A percentile compares a stretch with the other conserved stretches of the same genome.
phyloP scores from a whole-genome alignment of 2,888 invertebrate species.

The Diachrysia chrysitis region DNA sequence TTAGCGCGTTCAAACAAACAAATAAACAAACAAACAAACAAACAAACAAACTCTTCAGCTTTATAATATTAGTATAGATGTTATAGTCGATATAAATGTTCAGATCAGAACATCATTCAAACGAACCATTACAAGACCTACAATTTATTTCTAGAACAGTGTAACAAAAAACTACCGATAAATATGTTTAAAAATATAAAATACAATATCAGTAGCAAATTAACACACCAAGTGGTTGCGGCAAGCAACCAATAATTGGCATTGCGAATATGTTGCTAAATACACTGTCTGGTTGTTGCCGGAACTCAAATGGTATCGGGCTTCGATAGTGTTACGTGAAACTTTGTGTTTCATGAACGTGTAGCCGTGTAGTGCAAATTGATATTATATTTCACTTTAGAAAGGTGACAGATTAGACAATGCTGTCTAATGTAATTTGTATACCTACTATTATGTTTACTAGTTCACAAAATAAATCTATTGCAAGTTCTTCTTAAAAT shows the following conservation, averaged over 20 bases:
- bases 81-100: no score
- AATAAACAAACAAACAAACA: no score
- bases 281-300: conserved; percentile 29
- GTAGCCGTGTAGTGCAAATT: neutral
- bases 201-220: conserved; percentile 16
- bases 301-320: conserved; percentile 46
- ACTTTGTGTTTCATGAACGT: conserved; percentile 20
- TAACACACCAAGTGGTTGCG: conserved; percentile 22
- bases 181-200: neutral
- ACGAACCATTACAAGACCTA: neutral
- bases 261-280: conserved; percentile 53
- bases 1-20: no score
- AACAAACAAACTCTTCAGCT: no score
- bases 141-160: neutral
- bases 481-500: no score
- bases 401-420: conserved; percentile 16
- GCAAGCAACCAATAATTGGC: conserved; percentile 47
- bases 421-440: no score
- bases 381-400: conserved; percentile 15
- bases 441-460: no score
- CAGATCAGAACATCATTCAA: neutral
- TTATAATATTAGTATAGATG: no score
- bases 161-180: neutral
- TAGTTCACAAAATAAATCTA: no score
- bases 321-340: conserved; percentile 33